Evolutionary conservation across 2,888 invertebrate species (phyloP).

Genomic region (Suillia variegata): DNA sequence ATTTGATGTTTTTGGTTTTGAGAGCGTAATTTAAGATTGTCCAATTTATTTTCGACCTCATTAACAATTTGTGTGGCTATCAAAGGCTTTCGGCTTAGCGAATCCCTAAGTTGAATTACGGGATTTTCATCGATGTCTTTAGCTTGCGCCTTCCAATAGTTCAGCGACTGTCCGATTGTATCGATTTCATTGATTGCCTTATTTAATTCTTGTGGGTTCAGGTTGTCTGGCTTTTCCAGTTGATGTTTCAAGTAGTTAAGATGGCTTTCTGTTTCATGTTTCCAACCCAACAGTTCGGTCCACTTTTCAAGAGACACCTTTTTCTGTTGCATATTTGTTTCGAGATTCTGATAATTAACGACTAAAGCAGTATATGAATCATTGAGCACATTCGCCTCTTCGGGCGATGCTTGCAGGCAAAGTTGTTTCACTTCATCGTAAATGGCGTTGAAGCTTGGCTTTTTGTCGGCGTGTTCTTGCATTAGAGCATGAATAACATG

Average conservation of each 20-base stretch:
- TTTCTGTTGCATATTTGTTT: constrained; percentile 75
- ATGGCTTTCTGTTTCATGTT: constrained; percentile 78
- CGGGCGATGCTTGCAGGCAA: constrained; percentile 71
- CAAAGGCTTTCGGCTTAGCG: constrained; percentile 71
- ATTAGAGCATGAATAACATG: constrained; percentile 79
- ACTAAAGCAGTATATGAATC: constrained; percentile 78
- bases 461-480: constrained; percentile 85
- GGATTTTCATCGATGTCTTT: constrained; percentile 72
- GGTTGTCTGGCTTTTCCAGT: constrained; percentile 73
- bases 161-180: constrained; percentile 69
- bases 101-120: constrained; percentile 72
- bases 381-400: constrained; percentile 75
- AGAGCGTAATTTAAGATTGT: constrained; percentile 70
- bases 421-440: constrained; percentile 83
- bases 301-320: constrained; percentile 79
- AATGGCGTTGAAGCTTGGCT: constrained; percentile 76
- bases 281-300: constrained; percentile 82
- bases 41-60: constrained; percentile 74
- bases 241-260: constrained; percentile 81
- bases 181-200: constrained; percentile 73
- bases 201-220: constrained; percentile 72
- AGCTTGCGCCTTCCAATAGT: constrained; percentile 73
- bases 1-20: constrained; percentile 71
- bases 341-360: constrained; percentile 77
- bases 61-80: constrained; percentile 75